Percentiles rank a stretch among this genome's conserved stretches.
Conservation (phyloP, 37 sponge, comb jelly and placozoan genomes). For the Ianthella basta region DNA sequence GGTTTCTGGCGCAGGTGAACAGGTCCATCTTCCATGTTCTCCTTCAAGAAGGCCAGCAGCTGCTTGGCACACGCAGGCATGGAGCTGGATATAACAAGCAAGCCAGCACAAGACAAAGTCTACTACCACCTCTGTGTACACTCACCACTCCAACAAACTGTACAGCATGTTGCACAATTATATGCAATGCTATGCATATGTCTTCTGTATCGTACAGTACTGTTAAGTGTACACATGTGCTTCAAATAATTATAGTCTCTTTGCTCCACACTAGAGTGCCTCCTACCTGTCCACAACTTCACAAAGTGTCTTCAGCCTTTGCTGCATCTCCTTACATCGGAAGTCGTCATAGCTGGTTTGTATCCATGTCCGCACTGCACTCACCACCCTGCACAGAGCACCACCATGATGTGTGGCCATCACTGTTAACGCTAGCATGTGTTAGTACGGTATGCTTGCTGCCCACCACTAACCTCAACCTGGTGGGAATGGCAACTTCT, state of each 20-base stretch:
- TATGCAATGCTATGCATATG: too few species aligned
- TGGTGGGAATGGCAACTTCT: constrained; percentile 65
- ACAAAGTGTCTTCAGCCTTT: constrained; percentile 49
- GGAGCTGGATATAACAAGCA: constrained; percentile 21
- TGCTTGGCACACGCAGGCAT: constrained; percentile 64
- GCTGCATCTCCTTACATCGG: constrained; percentile 30
- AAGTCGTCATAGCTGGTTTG: constrained; percentile 61
- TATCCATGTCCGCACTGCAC: constrained; percentile 68
- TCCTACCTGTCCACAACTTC: constrained; percentile 42
- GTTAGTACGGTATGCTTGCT: background rate
- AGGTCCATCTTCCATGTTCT: constrained; percentile 50
- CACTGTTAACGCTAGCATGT: background rate
- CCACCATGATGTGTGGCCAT: background rate
- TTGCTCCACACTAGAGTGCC: too few species aligned
- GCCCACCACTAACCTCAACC: constrained; percentile 53
- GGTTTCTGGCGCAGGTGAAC: constrained; percentile 42
- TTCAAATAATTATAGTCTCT: too few species aligned
- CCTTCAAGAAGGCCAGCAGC: constrained; percentile 42
- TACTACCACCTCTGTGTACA: background rate
- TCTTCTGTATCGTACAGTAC: too few species aligned
- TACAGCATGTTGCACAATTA: too few species aligned
- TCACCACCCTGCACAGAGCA: constrained; percentile 51
- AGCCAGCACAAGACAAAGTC: background rate
- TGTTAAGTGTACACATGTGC: too few species aligned
- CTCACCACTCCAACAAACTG: too few species aligned